Evolutionary conservation across 2,113 vertebrate species (phyloP).

Genomic region (Acanthisitta chloris): DNA sequence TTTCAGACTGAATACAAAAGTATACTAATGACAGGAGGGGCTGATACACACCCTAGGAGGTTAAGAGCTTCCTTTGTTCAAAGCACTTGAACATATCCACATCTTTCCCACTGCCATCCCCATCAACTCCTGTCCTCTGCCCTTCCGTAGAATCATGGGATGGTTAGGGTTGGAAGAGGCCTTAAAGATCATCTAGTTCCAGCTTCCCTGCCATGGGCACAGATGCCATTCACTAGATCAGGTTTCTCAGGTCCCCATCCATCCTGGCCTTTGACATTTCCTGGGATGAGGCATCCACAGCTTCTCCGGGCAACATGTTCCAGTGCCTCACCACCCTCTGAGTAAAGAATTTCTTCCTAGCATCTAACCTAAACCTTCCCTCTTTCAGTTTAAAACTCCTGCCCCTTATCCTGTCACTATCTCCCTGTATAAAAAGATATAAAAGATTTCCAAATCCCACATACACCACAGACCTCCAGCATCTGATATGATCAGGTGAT

Average conservation of each 20-base stretch:
- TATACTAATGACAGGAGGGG: not conserved
- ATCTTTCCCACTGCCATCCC: not conserved
- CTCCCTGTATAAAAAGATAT: not conserved
- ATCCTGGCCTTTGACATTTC: not conserved
- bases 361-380: not conserved
- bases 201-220: not conserved
- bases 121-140: not conserved
- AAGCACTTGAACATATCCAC: not conserved
- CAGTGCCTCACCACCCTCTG: not conserved
- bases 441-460: not conserved
- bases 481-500: not conserved
- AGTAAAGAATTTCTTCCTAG: not conserved
- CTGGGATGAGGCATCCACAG: not conserved
- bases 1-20: not conserved
- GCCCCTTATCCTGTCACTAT: not conserved
- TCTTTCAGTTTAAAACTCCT: not conserved
- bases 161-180: not conserved
- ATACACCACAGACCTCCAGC: not conserved
- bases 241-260: not conserved
- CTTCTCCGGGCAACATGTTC: not conserved
- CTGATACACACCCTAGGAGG: not conserved
- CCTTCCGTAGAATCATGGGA: not conserved
- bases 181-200: not conserved
- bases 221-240: not conserved
- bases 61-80: not conserved